phyloP scores from a whole-genome alignment of 2,888 invertebrate genomes.

The Ommatoiulus sabulosus region DNA sequence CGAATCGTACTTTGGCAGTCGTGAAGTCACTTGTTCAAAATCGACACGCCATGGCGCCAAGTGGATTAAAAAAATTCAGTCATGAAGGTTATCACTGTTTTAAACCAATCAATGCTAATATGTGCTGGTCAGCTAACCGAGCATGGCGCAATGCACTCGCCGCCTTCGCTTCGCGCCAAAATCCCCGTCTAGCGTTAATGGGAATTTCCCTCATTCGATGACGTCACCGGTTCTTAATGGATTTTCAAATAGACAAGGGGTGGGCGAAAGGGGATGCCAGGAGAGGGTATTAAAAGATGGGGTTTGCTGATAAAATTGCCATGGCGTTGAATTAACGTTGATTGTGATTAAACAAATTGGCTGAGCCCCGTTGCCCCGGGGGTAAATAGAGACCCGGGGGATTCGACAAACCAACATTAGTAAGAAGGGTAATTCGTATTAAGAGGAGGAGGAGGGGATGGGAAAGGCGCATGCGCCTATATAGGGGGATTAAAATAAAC shows the following conservation, averaged over 20 bases:
- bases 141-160: not conserved
- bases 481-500: not conserved
- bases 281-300: not conserved
- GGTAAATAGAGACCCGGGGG: not conserved
- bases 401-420: not conserved
- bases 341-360: slow-evolving; percentile 1
- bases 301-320: not conserved
- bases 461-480: not conserved
- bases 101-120: too few species aligned
- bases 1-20: too few species aligned
- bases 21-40: too few species aligned
- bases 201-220: not conserved
- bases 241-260: not conserved
- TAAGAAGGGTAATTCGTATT: not conserved
- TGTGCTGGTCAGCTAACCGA: not conserved
- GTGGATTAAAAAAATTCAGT: too few species aligned
- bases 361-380: not conserved
- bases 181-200: not conserved
- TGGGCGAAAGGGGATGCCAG: not conserved
- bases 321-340: not conserved
- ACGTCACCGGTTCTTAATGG: not conserved
- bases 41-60: too few species aligned
- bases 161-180: not conserved
- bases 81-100: too few species aligned
- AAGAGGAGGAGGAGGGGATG: not conserved